Evolutionary conservation across 1,140 invertebrate genomes (phyloP).

Genomic region (Calliopsis andreniformis): DNA sequence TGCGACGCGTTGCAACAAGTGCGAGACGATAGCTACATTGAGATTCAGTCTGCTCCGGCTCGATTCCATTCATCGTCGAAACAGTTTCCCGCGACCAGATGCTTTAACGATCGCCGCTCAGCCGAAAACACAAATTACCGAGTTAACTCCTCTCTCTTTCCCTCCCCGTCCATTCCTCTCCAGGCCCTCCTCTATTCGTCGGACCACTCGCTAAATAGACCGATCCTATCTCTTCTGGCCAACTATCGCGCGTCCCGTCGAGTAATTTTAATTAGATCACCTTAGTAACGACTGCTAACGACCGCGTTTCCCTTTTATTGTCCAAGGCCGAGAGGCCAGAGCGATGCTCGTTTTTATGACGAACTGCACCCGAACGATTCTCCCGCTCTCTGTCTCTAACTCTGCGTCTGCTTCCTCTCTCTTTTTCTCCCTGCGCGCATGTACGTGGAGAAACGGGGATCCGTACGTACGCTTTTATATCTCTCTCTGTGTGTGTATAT

Average conservation of each 20-base stretch:
- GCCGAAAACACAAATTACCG: conserved; percentile 68
- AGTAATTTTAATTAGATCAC: conserved; percentile 66
- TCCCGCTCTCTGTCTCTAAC: background rate
- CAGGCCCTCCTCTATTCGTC: too few species aligned
- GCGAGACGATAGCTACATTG: conserved; percentile 64
- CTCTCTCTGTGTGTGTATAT: background rate
- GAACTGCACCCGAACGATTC: conserved; percentile 32
- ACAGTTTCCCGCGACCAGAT: conserved; percentile 57
- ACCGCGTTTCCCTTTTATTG: conserved; percentile 53
- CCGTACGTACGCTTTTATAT: background rate
- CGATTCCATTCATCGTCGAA: conserved; percentile 68
- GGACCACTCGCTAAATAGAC: conserved; percentile 42
- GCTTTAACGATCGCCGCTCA: conserved; percentile 65
- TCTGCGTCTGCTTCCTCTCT: background rate
- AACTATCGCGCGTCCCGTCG: conserved; percentile 41
- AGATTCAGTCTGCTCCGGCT: conserved; percentile 63
- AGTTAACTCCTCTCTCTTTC: conserved; percentile 62
- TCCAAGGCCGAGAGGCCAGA: background rate
- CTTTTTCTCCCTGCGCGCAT: conserved; percentile 25
- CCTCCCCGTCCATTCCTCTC: too few species aligned
- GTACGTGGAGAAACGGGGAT: background rate
- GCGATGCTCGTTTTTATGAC: conserved; percentile 41
- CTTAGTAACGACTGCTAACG: conserved; percentile 36
- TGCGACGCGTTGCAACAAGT: conserved; percentile 67
- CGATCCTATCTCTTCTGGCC: conserved; percentile 38